These are phyloP conservation scores for Phrynocephalus guinanensis DNA, from an alignment of 2,797 vertebrate genomes.

Conservation along the genomic window DNA sequence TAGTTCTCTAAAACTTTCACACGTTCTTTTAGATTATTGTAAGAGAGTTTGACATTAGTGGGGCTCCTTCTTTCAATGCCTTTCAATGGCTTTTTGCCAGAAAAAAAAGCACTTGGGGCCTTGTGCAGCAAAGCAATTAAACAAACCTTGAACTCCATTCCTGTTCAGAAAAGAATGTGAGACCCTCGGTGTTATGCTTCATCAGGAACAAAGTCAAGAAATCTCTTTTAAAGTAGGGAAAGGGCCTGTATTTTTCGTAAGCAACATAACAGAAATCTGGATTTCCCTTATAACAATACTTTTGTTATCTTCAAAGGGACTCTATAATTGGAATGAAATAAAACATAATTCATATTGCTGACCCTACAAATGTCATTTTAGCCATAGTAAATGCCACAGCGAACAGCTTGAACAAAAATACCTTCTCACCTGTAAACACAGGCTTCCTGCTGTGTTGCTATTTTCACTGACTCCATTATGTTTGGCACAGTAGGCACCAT, in stretches of 20 bases:
- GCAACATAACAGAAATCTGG: not conserved
- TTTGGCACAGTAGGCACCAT: slow-evolving; percentile 17
- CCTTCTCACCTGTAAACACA: slow-evolving; percentile 27
- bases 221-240: slow-evolving; percentile 15
- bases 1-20: not conserved
- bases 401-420: slow-evolving; percentile 30
- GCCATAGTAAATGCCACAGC: not conserved
- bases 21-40: not conserved
- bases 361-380: slow-evolving; percentile 7
- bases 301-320: slow-evolving; percentile 10
- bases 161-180: not conserved
- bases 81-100: slow-evolving; percentile 7
- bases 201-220: not conserved
- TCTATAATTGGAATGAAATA: slow-evolving; percentile 28
- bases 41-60: not conserved
- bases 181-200: not conserved
- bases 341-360: not conserved
- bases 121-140: slow-evolving; percentile 25
- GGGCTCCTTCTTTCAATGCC: not conserved
- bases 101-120: not conserved
- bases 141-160: not conserved
- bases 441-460: slow-evolving; percentile 27
- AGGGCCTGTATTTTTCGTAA: not conserved
- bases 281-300: not conserved
- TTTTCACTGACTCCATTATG: slow-evolving; percentile 33